These are phyloP conservation scores for Campoplex nolae DNA, from an alignment of 2,888 invertebrate genomes.

Conservation along the genomic window DNA sequence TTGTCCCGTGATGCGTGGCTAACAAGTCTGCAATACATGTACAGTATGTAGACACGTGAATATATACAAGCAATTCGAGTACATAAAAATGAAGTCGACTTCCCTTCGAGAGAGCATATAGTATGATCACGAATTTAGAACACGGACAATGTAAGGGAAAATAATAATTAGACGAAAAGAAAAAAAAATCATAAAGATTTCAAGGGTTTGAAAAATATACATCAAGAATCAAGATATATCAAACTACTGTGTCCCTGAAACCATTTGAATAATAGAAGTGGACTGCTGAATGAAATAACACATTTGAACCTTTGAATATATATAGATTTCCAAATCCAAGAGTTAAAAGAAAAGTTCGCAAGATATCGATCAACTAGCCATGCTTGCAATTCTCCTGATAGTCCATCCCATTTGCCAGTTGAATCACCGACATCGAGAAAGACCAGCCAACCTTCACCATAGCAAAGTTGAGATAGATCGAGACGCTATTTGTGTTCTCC, in stretches of 20 bases:
- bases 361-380: conserved; percentile 57
- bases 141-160: background rate
- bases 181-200: no score
- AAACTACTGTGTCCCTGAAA: background rate
- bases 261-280: background rate
- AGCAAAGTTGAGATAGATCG: conserved; percentile 51
- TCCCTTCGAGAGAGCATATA: conserved; percentile 1
- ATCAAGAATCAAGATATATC: no score
- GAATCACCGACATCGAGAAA: conserved; percentile 22
- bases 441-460: conserved; percentile 5
- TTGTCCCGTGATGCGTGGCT: conserved; percentile 49
- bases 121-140: conserved; percentile 22
- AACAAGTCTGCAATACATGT: conserved; percentile 55
- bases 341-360: conserved; percentile 33
- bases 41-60: conserved; percentile 1
- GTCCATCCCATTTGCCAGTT: conserved; percentile 51
- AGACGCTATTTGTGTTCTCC: conserved; percentile 54
- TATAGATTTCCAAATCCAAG: conserved; percentile 47
- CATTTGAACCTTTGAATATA: background rate
- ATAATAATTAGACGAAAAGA: background rate
- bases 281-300: background rate
- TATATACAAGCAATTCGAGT: background rate
- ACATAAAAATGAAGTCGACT: conserved; percentile 22
- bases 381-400: conserved; percentile 38
- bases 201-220: background rate